phyloP scores from a whole-genome alignment of 2,888 invertebrate species.

The Drosophila paucipuncta region DNA sequence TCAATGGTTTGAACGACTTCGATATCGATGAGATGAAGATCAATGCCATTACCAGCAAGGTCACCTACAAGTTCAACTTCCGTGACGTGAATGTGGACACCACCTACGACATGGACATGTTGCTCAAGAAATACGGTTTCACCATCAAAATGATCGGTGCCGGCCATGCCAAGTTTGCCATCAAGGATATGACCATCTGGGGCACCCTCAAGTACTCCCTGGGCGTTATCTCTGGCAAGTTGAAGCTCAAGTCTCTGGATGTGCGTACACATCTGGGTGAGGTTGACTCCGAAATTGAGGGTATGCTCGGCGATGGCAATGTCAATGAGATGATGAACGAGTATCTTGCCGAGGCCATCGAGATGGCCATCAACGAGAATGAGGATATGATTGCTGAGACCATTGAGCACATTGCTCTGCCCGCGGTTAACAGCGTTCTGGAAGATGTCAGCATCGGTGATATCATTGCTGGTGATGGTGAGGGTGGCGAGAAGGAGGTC shows the following conservation, averaged over 20 bases:
- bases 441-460: conserved; percentile 68
- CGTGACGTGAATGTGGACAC: conserved; percentile 75
- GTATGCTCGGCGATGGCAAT: conserved; percentile 77
- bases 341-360: conserved; percentile 71
- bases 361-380: conserved; percentile 77
- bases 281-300: conserved; percentile 80
- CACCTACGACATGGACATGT: conserved; percentile 67
- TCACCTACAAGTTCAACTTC: conserved; percentile 74
- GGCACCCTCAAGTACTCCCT: conserved; percentile 78
- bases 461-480: conserved; percentile 57
- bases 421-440: conserved; percentile 68
- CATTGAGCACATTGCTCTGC: conserved; percentile 73
- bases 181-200: conserved; percentile 73
- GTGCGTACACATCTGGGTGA: conserved; percentile 76
- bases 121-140: conserved; percentile 78
- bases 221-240: conserved; percentile 66
- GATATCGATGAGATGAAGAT: conserved; percentile 75
- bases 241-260: conserved; percentile 76
- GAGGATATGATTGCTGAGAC: conserved; percentile 72
- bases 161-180: conserved; percentile 75
- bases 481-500: conserved; percentile 69
- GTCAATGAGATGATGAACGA: conserved; percentile 79
- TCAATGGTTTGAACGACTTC: conserved; percentile 80
- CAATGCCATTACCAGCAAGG: conserved; percentile 77
- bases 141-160: conserved; percentile 80